Evolutionary conservation across 1,140 invertebrate species (phyloP).

Genomic region (Popillia japonica): DNA sequence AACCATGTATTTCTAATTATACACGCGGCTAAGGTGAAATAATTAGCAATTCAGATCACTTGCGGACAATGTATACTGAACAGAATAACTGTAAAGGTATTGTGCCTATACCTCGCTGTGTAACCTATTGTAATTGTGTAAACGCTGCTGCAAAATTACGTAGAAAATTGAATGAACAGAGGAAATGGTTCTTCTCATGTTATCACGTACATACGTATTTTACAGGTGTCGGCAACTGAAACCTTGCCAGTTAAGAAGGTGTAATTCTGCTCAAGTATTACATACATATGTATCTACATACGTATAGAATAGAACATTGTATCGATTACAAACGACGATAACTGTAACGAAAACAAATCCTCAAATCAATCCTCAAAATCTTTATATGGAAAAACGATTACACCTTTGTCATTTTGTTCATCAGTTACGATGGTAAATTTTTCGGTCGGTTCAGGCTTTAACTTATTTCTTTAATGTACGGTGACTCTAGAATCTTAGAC

Average conservation of each 20-base stretch:
- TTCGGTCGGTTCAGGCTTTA: too few species aligned
- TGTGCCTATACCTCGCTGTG: neutral
- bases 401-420: too few species aligned
- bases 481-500: too few species aligned
- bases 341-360: neutral
- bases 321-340: neutral
- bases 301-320: neutral
- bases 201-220: slow-evolving; percentile 16
- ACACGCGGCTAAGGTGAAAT: slow-evolving; percentile 22
- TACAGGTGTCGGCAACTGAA: slow-evolving; percentile 8
- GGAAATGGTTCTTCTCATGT: neutral
- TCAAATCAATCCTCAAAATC: too few species aligned
- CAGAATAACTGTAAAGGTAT: slow-evolving; percentile 22
- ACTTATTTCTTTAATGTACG: too few species aligned
- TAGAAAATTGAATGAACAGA: slow-evolving; percentile 23
- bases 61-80: slow-evolving; percentile 5
- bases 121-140: slow-evolving; percentile 14
- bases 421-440: too few species aligned
- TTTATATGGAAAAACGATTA: too few species aligned
- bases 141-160: slow-evolving; percentile 16
- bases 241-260: neutral
- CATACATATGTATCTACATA: too few species aligned
- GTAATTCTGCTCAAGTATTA: neutral
- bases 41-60: slow-evolving; percentile 30
- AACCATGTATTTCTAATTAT: slow-evolving; percentile 24